These are phyloP conservation scores for Datnioides undecimradiatus DNA, from an alignment of 2,113 vertebrate species.

Conservation along the genomic window DNA sequence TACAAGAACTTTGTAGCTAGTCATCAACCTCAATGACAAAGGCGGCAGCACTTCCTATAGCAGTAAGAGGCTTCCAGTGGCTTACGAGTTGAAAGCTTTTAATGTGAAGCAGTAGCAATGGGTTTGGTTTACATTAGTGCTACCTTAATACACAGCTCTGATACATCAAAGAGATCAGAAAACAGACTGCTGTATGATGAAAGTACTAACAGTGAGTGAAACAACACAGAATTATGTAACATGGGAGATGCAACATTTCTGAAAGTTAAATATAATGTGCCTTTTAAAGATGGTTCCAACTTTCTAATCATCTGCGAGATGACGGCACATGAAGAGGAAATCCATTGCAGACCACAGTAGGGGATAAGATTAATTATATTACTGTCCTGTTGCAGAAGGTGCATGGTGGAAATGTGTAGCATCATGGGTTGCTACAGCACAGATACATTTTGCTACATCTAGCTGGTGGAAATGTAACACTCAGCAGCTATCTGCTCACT, in stretches of 20 bases:
- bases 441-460: background rate
- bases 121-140: background rate
- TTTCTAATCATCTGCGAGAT: background rate
- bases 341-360: background rate
- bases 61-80: background rate
- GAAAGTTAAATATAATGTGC: background rate
- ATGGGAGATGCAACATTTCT: background rate
- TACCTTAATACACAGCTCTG: background rate
- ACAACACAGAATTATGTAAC: background rate
- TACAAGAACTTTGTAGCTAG: background rate
- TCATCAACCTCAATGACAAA: background rate
- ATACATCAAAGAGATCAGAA: background rate
- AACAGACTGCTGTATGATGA: background rate
- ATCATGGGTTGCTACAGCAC: too few species aligned
- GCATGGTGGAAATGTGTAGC: background rate
- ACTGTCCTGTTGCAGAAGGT: background rate
- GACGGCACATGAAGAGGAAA: background rate
- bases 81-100: background rate
- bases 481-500: background rate
- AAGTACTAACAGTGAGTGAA: background rate
- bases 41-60: background rate
- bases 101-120: slow-evolving; percentile 19
- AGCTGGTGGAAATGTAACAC: background rate
- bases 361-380: background rate
- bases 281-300: background rate